A percentile compares a stretch with the other conserved stretches of the same genome.
Conservation (phyloP, 53 echinoderm and acorn worm genomes). For the Crossaster papposus region DNA sequence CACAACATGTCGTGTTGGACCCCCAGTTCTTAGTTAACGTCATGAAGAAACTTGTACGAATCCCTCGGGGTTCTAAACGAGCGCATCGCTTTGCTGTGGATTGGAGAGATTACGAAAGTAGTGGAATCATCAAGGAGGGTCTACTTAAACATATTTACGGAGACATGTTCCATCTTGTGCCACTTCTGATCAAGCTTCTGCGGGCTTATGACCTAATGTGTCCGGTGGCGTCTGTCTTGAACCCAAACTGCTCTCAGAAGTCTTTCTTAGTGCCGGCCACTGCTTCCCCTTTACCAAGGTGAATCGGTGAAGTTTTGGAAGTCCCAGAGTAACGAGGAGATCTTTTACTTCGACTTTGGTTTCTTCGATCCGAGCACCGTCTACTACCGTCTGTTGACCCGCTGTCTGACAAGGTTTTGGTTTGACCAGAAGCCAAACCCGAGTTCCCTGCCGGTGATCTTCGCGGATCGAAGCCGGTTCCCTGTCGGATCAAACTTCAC, state of each 20-base stretch:
- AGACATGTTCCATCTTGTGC: constrained; percentile 7
- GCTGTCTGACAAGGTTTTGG: constrained; percentile 2
- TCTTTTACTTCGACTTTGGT: constrained; percentile 47
- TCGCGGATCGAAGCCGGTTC: constrained; percentile 35
- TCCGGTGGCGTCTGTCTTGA: not conserved
- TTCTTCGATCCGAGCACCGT: constrained; percentile 45
- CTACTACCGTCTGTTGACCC: constrained; percentile 41
- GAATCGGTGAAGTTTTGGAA: constrained; percentile 15
- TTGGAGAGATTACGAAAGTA: constrained; percentile 15
- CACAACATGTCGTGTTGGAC: constrained; percentile 31
- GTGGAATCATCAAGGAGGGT: constrained; percentile 11
- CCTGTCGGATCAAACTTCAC: constrained; percentile 27
- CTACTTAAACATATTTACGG: constrained; percentile 20
- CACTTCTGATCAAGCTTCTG: constrained; percentile 9
- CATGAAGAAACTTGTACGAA: not conserved
- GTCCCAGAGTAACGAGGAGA: constrained; percentile 15
- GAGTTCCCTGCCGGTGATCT: not conserved
- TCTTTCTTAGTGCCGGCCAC: constrained; percentile 31
- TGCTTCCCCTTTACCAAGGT: constrained; percentile 31
- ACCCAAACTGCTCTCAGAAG: not conserved
- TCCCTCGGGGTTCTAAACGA: not conserved
- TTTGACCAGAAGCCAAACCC: not conserved
- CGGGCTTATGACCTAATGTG: constrained; percentile 46
- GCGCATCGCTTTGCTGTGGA: constrained; percentile 30
- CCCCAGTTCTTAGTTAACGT: constrained; percentile 53